phyloP scores from a whole-genome alignment of 2,113 vertebrate species.

The Equus quagga region DNA sequence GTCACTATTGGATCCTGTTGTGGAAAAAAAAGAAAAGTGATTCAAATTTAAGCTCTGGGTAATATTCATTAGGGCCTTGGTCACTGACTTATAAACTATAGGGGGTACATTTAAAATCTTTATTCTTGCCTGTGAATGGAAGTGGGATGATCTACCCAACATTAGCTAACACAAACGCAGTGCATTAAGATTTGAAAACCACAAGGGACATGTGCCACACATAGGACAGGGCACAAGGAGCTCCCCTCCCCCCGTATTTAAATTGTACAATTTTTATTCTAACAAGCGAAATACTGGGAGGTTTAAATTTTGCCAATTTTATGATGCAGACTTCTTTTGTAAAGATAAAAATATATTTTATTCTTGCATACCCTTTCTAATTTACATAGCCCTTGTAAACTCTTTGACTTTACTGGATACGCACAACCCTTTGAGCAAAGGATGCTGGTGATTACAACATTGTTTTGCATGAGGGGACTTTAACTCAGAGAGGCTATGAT shows the following conservation, averaged over 20 bases:
- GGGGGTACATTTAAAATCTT: neutral
- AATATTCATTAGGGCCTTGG: slow-evolving; percentile 1
- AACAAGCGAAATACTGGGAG: neutral
- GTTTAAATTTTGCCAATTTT: slow-evolving; percentile 10
- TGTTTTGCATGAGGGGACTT: neutral
- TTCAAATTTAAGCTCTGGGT: neutral
- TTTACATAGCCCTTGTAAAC: neutral
- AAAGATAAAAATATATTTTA: neutral
- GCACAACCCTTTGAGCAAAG: neutral
- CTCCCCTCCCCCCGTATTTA: neutral
- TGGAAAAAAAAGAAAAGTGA: neutral
- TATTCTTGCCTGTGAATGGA: neutral
- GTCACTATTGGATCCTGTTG: neutral
- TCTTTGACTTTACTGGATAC: neutral
- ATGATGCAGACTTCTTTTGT: neutral
- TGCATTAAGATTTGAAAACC: neutral
- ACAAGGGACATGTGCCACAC: neutral
- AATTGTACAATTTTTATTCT: neutral
- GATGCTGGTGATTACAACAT: neutral
- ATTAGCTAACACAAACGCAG: neutral
- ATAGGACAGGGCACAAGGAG: neutral
- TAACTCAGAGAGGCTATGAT: neutral
- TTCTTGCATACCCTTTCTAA: neutral
- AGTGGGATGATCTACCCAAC: neutral
- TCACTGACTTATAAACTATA: slow-evolving; percentile 6